Evolutionary conservation across 1,140 invertebrate genomes (phyloP), one percentile per base, ranked within the genome.

Genomic region (Maniola jurtina): DNA sequence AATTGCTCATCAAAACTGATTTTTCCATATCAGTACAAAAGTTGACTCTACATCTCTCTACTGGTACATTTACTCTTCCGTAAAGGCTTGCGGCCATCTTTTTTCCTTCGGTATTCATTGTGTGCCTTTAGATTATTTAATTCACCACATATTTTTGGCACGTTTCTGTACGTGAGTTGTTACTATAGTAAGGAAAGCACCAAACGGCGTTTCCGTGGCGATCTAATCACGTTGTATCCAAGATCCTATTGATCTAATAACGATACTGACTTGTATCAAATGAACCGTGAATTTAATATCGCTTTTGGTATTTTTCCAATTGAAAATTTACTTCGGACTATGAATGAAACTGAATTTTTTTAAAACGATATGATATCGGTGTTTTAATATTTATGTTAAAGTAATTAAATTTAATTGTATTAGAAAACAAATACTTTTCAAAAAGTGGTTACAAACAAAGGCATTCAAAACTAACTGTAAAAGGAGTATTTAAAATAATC

Each of bases 11-110:
- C 58, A 99, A 93, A 2, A 99, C 97, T n/a, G 97, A 98, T 88
- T 98, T 98, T 75, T 99, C 97, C 80, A 98, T 93, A 86, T 98
- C 97, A 40, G 97, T 97, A 76, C 97, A 98, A 91, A 98, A 96
- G 97, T 42, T 94, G 11, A 84, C 81, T 70, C 71, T 63, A 36
- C 63, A 61, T 61, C 71, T 73, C 57, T 78, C 75, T 56, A 71
- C 10, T 34, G 55, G 55, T 10, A 15, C 55, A 25, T 57, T 57
- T 6, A 57, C 55, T 40, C 55, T 57, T 15, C 55, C 55, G 36
- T 57, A 57, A 16, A 57, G 35, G 25, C 36, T 57, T n/a, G 52
- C 33, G 14, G 55, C n/a, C 13, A 25, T 57, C 40, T 57, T 57
- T 40, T 57, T 57, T 6, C 55, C 35, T 38, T 57, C 55, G 5